Percentiles rank a stretch among this genome's conserved stretches.
Evolutionary conservation across 1,140 invertebrate genomes (phyloP).

Genomic region (Atta cephalotes): DNA sequence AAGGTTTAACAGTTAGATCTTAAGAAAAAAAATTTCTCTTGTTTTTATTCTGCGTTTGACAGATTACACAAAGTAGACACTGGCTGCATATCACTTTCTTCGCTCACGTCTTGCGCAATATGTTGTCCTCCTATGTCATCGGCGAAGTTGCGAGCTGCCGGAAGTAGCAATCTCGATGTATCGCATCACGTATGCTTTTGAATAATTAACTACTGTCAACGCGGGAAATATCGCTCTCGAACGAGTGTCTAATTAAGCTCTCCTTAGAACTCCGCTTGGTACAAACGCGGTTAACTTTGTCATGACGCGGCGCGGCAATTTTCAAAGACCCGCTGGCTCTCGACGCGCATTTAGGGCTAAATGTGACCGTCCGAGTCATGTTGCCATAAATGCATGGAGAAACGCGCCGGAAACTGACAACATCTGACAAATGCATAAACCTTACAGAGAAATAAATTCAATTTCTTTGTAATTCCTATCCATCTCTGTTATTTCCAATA

Average conservation of each 20-base stretch:
- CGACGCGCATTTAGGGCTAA: slow-evolving; percentile 45
- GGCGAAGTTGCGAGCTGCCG: slow-evolving; percentile 17
- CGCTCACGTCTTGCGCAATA: slow-evolving; percentile 8
- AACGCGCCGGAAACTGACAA: background rate
- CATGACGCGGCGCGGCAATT: slow-evolving; percentile 11
- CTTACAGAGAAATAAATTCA: background rate
- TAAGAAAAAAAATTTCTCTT: slow-evolving; percentile 3
- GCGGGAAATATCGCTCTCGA: slow-evolving; percentile 52
- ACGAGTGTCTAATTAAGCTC: slow-evolving; percentile 70
- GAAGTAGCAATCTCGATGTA: slow-evolving; percentile 38
- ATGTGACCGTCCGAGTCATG: slow-evolving; percentile 2
- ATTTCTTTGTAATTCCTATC: background rate
- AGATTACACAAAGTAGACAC: background rate
- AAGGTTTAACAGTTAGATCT: background rate
- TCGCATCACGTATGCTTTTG: slow-evolving; percentile 46
- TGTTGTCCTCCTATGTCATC: background rate
- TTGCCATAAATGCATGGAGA: background rate
- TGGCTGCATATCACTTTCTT: background rate
- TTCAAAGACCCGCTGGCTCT: slow-evolving; percentile 18
- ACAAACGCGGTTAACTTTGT: slow-evolving; percentile 48
- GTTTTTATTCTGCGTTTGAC: background rate
- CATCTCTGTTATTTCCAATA: background rate
- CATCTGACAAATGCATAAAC: background rate
- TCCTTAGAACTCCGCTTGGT: background rate
- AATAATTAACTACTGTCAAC: slow-evolving; percentile 69